These are phyloP conservation scores for Rhinophrynus dorsalis DNA, from an alignment of 2,797 vertebrate genomes.

Conservation along the genomic window DNA sequence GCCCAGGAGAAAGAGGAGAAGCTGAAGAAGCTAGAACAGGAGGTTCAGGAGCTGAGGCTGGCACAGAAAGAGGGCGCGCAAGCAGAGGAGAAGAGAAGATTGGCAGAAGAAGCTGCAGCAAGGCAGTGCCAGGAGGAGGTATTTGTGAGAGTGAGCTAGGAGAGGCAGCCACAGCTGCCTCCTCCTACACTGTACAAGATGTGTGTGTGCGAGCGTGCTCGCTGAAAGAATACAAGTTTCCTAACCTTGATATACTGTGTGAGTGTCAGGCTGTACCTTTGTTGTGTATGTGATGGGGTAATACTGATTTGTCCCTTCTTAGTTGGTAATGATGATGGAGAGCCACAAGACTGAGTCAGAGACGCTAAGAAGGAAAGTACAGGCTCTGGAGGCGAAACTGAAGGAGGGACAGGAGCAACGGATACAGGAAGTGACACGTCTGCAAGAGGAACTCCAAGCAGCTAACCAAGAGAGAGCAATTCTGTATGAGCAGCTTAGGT, in stretches of 20 bases:
- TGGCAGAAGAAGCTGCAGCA: conserved; percentile 49
- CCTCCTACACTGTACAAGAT: neutral
- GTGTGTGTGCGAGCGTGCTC: no score
- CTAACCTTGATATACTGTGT: no score
- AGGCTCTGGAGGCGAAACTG: conserved; percentile 49
- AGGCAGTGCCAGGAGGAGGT: conserved; percentile 56
- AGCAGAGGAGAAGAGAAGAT: conserved; percentile 51
- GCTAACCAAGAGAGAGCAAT: conserved; percentile 1
- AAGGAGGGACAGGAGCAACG: conserved; percentile 40
- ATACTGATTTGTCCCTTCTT: neutral
- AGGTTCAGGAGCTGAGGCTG: conserved; percentile 26
- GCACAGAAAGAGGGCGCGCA: conserved; percentile 50
- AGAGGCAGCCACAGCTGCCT: no score
- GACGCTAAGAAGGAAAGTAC: conserved; percentile 40
- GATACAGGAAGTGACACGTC: conserved; percentile 33
- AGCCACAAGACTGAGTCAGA: conserved; percentile 50
- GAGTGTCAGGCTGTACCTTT: no score
- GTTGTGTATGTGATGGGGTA: no score
- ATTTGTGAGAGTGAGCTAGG: conserved; percentile 9
- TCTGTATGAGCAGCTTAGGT: conserved; percentile 53
- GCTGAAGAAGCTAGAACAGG: conserved; percentile 36
- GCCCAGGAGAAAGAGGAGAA: conserved; percentile 54
- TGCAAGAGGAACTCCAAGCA: conserved; percentile 28
- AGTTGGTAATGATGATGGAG: conserved; percentile 51
- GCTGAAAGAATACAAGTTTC: no score